Conservation (phyloP, 2,888 invertebrate species). For the Drosophila limbata region DNA sequence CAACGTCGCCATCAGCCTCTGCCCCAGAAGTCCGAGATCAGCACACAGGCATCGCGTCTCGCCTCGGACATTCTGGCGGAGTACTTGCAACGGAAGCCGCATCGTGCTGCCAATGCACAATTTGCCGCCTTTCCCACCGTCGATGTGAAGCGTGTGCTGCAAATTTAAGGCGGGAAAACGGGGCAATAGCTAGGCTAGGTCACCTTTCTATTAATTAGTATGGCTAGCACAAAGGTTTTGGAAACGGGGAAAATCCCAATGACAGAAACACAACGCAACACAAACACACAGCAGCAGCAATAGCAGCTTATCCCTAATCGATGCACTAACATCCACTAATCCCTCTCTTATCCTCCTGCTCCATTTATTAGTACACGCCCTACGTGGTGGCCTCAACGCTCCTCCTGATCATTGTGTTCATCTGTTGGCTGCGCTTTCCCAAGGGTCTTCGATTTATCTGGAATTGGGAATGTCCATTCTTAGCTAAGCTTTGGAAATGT, state of each 20-base stretch:
- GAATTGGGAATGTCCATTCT: background rate
- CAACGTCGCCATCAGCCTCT: slow-evolving; percentile 78
- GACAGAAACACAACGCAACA: background rate
- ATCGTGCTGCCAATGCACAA: slow-evolving; percentile 83
- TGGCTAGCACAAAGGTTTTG: slow-evolving; percentile 59
- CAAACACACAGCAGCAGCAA: slow-evolving; percentile 3
- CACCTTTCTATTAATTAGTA: slow-evolving; percentile 17
- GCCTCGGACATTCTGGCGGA: slow-evolving; percentile 84
- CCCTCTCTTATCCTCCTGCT: slow-evolving; percentile 4
- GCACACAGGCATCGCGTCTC: slow-evolving; percentile 82
- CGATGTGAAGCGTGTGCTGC: slow-evolving; percentile 83
- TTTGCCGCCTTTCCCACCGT: slow-evolving; percentile 84
- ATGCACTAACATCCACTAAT: slow-evolving; percentile 31
- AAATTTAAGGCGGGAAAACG: slow-evolving; percentile 60
- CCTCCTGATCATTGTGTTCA: slow-evolving; percentile 17
- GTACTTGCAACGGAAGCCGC: slow-evolving; percentile 85
- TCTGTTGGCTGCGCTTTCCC: slow-evolving; percentile 18
- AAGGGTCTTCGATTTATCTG: slow-evolving; percentile 2
- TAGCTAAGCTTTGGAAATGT: slow-evolving; percentile 11
- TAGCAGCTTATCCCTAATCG: slow-evolving; percentile 1
- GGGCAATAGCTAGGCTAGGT: slow-evolving; percentile 39
- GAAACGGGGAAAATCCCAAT: background rate
- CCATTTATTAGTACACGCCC: slow-evolving; percentile 26
- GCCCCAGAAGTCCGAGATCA: slow-evolving; percentile 76
- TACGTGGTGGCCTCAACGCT: slow-evolving; percentile 14